Conservation (phyloP, 2,113 vertebrate species). For the Crotalus viridis region DNA sequence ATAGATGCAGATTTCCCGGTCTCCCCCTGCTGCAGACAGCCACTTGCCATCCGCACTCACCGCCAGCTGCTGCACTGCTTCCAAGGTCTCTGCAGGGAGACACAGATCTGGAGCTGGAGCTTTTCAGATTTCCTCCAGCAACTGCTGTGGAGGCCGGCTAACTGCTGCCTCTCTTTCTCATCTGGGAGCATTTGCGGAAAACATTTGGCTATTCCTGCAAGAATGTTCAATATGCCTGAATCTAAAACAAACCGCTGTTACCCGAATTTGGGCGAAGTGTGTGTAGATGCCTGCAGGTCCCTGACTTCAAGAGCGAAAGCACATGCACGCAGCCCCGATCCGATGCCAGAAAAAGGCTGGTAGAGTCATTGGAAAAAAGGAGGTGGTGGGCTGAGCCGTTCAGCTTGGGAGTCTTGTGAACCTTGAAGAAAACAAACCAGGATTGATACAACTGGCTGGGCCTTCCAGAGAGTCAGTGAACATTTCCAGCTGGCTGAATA, state of each 20-base stretch:
- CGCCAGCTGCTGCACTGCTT: slow-evolving; percentile 80
- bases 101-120: not conserved
- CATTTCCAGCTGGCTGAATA: not conserved
- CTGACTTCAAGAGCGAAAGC: slow-evolving; percentile 67
- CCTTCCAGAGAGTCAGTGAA: not conserved
- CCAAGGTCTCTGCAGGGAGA: slow-evolving; percentile 67
- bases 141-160: not conserved
- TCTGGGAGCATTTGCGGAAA: not conserved
- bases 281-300: slow-evolving; percentile 75
- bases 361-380: slow-evolving; percentile 85
- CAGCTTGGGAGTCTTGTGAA: slow-evolving; percentile 78
- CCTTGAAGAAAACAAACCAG: slow-evolving; percentile 60
- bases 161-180: not conserved
- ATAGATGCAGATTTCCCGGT: slow-evolving; percentile 80
- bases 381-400: slow-evolving; percentile 78
- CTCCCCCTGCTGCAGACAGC: slow-evolving; percentile 79
- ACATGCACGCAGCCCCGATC: slow-evolving; percentile 74
- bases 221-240: not conserved
- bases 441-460: not conserved
- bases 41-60: slow-evolving; percentile 82
- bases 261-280: slow-evolving; percentile 79
- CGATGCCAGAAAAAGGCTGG: slow-evolving; percentile 79
- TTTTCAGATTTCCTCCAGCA: not conserved
- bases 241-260: slow-evolving; percentile 35
- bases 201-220: not conserved